Base-by-base conservation (phyloP, 2,113 vertebrate species). In the Syngnathoides biaculeatus region DNA sequence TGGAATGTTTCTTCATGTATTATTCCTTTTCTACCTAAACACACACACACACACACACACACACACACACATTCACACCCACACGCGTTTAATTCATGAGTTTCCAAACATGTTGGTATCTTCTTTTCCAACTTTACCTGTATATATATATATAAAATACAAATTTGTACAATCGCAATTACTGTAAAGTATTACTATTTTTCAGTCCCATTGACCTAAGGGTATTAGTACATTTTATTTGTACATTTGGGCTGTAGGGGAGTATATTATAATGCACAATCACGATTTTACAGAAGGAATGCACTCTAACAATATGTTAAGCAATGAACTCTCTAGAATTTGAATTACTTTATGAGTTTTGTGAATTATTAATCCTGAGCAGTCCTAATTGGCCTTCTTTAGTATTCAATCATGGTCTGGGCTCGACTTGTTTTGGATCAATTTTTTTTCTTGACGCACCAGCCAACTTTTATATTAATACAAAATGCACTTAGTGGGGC, bases 1-100 rank as follows among this genome's bases (percentile, higher is more conserved):
- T 56, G 57, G 14, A 76, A 60, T n/a, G 63, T 60, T 58, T 69
- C 67, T 38, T 26, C 56, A 68, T 78, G 59, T 74, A 72, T 66
- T 68, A 82, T 85, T 82, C 63, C 64, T 73, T 79, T 79, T 79
- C 42, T 59, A 69, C 5, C 5, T 43, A 63, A 38, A 52, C 42
- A 56, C 52, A 78, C 59, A 72, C 8, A 55, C 12, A 57, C n/a
- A 26, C 8, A 35, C 30, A 35, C 2, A 6, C 30, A 35, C 6
- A 35, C 30, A 35, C 6, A 35, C 30, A 35, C 30, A 35, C 30
- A 35, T 3, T 5, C 30, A 35, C 30, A 35, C 30, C 3, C 1
- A 35, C 30, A 35, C 30, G 6, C 30, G 68, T 47, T 68, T 78
- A 76, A 68, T 58, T 57, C 74, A 62, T 30, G 45, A 71, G n/a